Evolutionary conservation across 2,113 vertebrate species (phyloP).

Genomic region (Ailurus styani): DNA sequence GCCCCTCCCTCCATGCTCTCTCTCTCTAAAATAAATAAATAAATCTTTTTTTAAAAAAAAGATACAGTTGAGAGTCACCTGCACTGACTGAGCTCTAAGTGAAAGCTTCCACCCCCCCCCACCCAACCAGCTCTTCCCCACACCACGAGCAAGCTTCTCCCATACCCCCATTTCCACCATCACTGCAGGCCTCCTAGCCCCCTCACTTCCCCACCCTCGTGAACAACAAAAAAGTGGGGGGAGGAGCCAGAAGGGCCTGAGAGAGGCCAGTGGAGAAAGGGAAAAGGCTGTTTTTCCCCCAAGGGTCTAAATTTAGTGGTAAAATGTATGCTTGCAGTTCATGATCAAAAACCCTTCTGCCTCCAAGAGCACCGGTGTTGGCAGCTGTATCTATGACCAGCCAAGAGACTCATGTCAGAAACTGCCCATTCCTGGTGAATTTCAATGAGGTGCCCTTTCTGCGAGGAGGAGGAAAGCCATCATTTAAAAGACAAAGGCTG

Average conservation of each 20-base stretch:
- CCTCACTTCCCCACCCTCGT: background rate
- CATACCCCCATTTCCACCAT: background rate
- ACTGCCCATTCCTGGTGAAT: conserved; percentile 49
- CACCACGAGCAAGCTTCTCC: background rate
- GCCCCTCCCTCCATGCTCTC: background rate
- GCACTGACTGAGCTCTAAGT: background rate
- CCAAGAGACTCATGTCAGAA: conserved; percentile 3
- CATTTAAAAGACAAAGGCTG: background rate
- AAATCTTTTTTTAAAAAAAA: background rate
- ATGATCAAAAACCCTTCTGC: background rate
- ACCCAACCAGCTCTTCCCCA: background rate
- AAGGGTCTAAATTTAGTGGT: background rate
- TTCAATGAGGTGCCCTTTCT: conserved; percentile 50
- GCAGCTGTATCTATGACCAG: background rate
- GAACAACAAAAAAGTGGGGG: background rate
- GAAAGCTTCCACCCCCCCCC: background rate
- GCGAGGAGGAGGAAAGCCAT: background rate
- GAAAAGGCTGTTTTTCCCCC: background rate
- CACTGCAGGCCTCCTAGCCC: background rate
- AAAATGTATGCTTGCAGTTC: background rate
- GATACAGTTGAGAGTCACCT: background rate
- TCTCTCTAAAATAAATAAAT: background rate
- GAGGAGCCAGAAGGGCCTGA: background rate
- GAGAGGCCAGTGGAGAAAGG: background rate
- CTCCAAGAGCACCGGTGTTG: background rate